Percentiles rank a stretch among this genome's conserved stretches.
phyloP scores from a whole-genome alignment of 1,140 invertebrate species.

The Procambarus virginalis region DNA sequence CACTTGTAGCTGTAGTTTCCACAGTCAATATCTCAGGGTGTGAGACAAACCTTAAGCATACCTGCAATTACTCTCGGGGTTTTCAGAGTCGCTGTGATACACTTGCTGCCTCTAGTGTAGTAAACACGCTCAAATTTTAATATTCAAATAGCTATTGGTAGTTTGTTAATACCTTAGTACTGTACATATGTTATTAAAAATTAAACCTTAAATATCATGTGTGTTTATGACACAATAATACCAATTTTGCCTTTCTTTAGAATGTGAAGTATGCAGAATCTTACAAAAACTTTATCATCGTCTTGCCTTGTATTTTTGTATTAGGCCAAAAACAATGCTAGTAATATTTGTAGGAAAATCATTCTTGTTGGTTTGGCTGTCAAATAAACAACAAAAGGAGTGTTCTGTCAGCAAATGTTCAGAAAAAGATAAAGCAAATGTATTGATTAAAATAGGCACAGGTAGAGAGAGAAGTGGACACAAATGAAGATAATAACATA shows the following conservation, averaged over 20 bases:
- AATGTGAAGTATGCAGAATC: neutral
- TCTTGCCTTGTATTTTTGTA: neutral
- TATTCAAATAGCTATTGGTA: neutral
- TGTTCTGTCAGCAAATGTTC: neutral
- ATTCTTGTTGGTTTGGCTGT: too few relatives aligned
- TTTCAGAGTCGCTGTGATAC: slow-evolving; percentile 10
- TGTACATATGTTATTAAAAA: neutral
- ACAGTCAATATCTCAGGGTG: slow-evolving; percentile 3
- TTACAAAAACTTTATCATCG: neutral
- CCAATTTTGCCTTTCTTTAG: neutral
- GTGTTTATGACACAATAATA: neutral
- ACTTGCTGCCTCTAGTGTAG: slow-evolving; percentile 6
- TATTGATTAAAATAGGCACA: neutral
- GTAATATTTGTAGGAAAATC: neutral
- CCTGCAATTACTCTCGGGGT: neutral
- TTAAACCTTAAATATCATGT: neutral
- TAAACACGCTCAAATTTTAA: neutral
- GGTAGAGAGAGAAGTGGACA: neutral
- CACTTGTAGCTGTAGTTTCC: neutral
- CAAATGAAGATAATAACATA: neutral
- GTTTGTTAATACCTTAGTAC: neutral
- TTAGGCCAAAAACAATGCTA: neutral
- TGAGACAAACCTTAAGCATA: slow-evolving; percentile 1
- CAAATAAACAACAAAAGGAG: neutral
- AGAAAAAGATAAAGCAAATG: neutral